Evolutionary conservation across 2,888 invertebrate species (phyloP).

Genomic region (Scaeva pyrastri): DNA sequence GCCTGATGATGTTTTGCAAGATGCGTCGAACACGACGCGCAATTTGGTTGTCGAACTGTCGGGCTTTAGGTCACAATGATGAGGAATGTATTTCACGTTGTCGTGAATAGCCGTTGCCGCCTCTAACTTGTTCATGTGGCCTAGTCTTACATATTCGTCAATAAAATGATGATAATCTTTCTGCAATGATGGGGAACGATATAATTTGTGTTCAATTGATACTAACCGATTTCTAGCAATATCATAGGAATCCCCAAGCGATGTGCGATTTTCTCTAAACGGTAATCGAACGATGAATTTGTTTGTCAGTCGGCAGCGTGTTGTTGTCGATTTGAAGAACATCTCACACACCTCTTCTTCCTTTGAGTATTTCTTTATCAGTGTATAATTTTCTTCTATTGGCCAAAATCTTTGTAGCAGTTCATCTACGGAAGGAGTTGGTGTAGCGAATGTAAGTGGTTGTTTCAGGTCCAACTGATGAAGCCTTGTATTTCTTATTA

Average conservation of each 20-base stretch:
- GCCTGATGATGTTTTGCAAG: constrained; percentile 4
- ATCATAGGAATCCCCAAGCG: constrained; percentile 26
- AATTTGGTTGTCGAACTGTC: constrained; percentile 29
- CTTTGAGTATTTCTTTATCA: background rate
- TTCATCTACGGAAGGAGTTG: constrained; percentile 3
- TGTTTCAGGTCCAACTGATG: constrained; percentile 20
- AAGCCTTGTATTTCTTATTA: constrained; percentile 8
- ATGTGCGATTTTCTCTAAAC: constrained; percentile 35
- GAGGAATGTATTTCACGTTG: constrained; percentile 28
- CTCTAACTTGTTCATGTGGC: constrained; percentile 29
- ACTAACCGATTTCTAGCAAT: constrained; percentile 39
- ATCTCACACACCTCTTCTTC: constrained; percentile 18
- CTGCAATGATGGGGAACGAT: constrained; percentile 33
- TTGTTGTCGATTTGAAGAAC: constrained; percentile 15
- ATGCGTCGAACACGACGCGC: too few species aligned
- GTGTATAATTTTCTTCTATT: constrained; percentile 2
- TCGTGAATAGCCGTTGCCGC: constrained; percentile 32
- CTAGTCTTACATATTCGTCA: constrained; percentile 29
- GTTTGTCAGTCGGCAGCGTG: constrained; percentile 22
- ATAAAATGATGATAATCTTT: constrained; percentile 33
- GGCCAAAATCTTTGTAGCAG: constrained; percentile 15
- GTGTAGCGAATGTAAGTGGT: constrained; percentile 10
- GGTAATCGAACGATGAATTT: constrained; percentile 20
- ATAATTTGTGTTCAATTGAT: constrained; percentile 41
- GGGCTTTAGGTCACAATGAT: constrained; percentile 32